Evolutionary conservation across 2,797 vertebrate species (phyloP).

Genomic region (Pogoniulus pusillus): DNA sequence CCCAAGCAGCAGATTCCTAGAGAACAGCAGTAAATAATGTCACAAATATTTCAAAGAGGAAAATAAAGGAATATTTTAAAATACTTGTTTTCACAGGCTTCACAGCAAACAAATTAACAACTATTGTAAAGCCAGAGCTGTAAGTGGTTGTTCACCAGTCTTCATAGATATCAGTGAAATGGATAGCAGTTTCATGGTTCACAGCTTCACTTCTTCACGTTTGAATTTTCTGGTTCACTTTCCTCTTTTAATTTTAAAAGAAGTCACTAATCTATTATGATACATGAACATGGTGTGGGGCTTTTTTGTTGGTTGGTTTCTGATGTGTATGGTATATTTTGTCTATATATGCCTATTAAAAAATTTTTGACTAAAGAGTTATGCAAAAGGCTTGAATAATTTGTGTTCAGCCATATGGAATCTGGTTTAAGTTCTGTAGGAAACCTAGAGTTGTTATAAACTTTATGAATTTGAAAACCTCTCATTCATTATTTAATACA

Average conservation of each 20-base stretch:
- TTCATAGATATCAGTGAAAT: not conserved
- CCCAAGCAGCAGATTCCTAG: not conserved
- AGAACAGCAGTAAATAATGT: not conserved
- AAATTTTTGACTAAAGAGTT: conserved; percentile 36
- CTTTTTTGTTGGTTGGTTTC: not conserved
- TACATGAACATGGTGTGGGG: not conserved
- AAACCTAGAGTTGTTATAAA: not conserved
- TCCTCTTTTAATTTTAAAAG: not conserved
- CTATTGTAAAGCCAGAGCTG: not conserved
- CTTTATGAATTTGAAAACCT: conserved; percentile 14
- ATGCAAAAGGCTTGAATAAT: conserved; percentile 65
- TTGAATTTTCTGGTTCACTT: not conserved
- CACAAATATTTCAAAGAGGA: not conserved
- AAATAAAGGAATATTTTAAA: not conserved
- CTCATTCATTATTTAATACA: not conserved
- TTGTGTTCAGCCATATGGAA: conserved; percentile 5
- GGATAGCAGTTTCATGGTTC: not conserved
- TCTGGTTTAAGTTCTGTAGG: not conserved
- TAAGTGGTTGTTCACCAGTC: not conserved
- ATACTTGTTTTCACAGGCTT: not conserved
- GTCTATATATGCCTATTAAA: not conserved
- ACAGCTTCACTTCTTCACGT: not conserved
- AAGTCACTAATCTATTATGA: not conserved
- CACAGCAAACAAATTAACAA: not conserved
- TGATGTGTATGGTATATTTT: not conserved